Evolutionary conservation across 1,140 invertebrate species (phyloP), one percentile per base, ranked within the genome.

Genomic region (Zelostemma sp.): DNA sequence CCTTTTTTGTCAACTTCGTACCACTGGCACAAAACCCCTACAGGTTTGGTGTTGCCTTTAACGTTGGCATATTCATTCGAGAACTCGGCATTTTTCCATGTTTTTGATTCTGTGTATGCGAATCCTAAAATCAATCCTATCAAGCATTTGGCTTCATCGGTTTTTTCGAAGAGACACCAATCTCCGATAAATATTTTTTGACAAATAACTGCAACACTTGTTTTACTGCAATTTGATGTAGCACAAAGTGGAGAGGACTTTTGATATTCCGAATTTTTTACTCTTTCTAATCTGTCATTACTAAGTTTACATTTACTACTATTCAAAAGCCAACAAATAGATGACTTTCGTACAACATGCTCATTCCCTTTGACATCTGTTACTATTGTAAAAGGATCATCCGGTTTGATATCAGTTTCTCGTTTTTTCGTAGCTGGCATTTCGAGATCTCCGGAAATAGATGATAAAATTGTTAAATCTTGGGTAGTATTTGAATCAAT

Each of bases 311-410:
- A 35, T n/a, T n/a, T 25, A 4, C 11, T 6, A 6, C n/a, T 63
- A n/a, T 49, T 59, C 1, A 72, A 55, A 12, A 60, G 54, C 69
- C 63, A 72, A 51, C 64, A 72, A 18, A 72, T 25, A 12, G 69
- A 68, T 25, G 64, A 63, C 54, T 64, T 68, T 64, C 50, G 47
- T 6, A 67, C 69, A 6, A 67, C 50, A 15, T 46, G 51, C 35
- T 45, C 57, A 28, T 50, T 60, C 17, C 55, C 55, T 9, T 31
- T 59, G 4, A 9, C 21, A 56, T 72, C 64, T 60, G 18, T 21
- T 14, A 72, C 25, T 19, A 72, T 25, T 25, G 59, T 54, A 56
- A 50, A 45, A 11, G 59, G 45, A 53, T 47, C 50, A 12, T 53
- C 18, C 16, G 51, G 25, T 16, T 48, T 40, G 3, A 72, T 8